Percentiles rank a stretch among this genome's conserved stretches.
Evolutionary conservation across 2,888 invertebrate species (phyloP).

Genomic region (Hemaris fuciformis): DNA sequence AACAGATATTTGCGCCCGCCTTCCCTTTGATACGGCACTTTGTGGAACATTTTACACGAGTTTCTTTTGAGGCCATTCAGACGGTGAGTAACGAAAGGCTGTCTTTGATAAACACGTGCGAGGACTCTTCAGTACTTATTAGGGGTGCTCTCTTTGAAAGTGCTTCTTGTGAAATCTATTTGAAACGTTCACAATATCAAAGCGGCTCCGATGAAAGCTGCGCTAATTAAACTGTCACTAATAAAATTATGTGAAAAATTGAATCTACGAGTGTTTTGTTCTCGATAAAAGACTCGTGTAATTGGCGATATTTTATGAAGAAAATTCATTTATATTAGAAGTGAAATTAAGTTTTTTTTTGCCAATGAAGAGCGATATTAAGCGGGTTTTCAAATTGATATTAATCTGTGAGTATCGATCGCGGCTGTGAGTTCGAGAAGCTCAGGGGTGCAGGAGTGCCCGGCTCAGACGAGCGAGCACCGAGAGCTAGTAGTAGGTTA

Average conservation of each 20-base stretch:
- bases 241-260: conserved; percentile 79
- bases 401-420: not conserved
- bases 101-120: conserved; percentile 83
- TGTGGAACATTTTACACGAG: conserved; percentile 82
- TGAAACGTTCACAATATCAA: conserved; percentile 79
- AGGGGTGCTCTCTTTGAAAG: conserved; percentile 81
- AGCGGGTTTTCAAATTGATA: not conserved
- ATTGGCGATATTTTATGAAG: conserved; percentile 36
- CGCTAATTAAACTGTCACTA: conserved; percentile 81
- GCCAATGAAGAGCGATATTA: not conserved
- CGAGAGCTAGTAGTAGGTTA: conserved; percentile 67
- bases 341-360: conserved; percentile 18
- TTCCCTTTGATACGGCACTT: conserved; percentile 81
- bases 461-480: not conserved
- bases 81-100: conserved; percentile 82
- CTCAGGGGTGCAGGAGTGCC: not conserved
- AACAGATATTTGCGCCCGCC: conserved; percentile 82
- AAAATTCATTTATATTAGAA: conserved; percentile 5
- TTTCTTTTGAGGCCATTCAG: conserved; percentile 82
- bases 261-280: conserved; percentile 62
- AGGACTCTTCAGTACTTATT: conserved; percentile 82
- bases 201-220: conserved; percentile 75
- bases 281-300: conserved; percentile 50
- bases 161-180: conserved; percentile 81
- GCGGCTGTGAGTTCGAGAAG: too few species aligned